phyloP scores from a whole-genome alignment of 2,888 invertebrate species.

The Drosophila neoperkinsi region DNA sequence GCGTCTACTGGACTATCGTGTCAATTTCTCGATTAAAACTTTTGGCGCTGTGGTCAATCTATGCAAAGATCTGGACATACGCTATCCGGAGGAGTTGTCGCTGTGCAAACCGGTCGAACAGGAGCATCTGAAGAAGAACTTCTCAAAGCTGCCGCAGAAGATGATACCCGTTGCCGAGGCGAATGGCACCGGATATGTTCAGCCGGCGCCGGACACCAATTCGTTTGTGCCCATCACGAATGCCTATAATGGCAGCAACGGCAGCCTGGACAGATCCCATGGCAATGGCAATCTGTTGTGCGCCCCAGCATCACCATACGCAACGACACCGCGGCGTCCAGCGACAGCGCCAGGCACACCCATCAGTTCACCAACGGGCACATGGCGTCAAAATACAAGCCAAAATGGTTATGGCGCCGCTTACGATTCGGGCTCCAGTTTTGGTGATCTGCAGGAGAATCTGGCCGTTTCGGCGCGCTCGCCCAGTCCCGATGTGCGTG shows the following conservation, averaged over 20 bases:
- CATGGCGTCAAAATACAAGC: conserved; percentile 81
- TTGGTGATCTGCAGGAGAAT: conserved; percentile 86
- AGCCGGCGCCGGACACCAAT: conserved; percentile 90
- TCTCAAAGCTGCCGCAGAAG: conserved; percentile 89
- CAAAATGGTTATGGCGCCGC: conserved; percentile 83
- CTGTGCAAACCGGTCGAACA: conserved; percentile 94
- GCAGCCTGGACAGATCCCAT: conserved; percentile 86
- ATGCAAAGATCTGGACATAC: conserved; percentile 95
- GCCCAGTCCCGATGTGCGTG: conserved; percentile 92
- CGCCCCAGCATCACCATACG: conserved; percentile 86
- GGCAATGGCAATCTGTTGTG: conserved; percentile 85
- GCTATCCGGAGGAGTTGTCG: conserved; percentile 98
- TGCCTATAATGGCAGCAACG: conserved; percentile 89
- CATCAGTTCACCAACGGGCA: conserved; percentile 90
- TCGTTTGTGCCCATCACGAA: conserved; percentile 92
- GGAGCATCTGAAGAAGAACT: conserved; percentile 94
- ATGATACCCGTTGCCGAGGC: conserved; percentile 80
- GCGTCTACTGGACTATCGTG: conserved; percentile 94
- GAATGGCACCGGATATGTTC: conserved; percentile 83
- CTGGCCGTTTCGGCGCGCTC: conserved; percentile 94
- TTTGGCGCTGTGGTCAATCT: conserved; percentile 93
- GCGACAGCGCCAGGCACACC: conserved; percentile 86
- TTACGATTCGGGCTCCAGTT: conserved; percentile 84
- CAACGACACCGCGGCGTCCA: conserved; percentile 84
- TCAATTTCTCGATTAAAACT: conserved; percentile 85